Conservation (phyloP, 2,797 vertebrate genomes). For the Dendrocincla fuliginosa region DNA sequence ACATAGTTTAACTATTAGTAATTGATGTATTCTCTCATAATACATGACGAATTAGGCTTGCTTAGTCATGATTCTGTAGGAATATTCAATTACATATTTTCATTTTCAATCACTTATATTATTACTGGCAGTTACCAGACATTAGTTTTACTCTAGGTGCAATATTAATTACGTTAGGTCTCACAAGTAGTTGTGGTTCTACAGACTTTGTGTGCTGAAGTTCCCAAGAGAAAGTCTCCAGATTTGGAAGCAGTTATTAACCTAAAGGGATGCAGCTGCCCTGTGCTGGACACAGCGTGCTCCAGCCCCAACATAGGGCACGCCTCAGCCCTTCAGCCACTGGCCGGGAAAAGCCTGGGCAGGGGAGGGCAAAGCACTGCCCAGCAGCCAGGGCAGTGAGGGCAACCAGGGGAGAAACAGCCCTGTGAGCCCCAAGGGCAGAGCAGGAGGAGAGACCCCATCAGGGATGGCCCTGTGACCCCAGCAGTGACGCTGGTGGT, state of each 20-base stretch:
- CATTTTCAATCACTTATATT: background rate
- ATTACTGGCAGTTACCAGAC: background rate
- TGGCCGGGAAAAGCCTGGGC: background rate
- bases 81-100: background rate
- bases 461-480: accelerated
- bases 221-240: background rate
- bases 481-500: accelerated
- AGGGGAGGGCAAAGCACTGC: background rate
- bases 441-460: background rate
- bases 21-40: background rate
- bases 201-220: background rate
- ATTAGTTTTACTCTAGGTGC: background rate
- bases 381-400: background rate
- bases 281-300: accelerated
- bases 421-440: background rate
- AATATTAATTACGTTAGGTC: background rate
- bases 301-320: background rate
- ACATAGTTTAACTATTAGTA: background rate
- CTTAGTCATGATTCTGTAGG: background rate
- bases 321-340: background rate
- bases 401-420: background rate
- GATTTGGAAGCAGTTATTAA: background rate
- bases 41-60: background rate
- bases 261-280: background rate
- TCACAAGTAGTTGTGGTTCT: background rate